Evolutionary conservation across 1,140 invertebrate genomes (phyloP), one percentile per base, ranked within the genome.

Genomic region (Teleopsis dalmanni): DNA sequence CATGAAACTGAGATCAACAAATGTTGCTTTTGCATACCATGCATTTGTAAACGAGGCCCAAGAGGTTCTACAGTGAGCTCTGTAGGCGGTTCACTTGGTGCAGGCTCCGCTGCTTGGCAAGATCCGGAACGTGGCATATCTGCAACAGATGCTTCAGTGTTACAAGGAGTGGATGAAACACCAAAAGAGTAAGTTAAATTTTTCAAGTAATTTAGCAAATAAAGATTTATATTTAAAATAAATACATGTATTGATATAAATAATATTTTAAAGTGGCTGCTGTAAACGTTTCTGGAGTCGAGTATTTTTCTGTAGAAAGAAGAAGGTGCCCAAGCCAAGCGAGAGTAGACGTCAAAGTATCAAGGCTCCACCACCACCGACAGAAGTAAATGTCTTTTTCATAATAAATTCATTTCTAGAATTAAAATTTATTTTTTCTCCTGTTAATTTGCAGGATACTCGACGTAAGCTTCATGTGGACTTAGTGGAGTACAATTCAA

Each of bases 401-500:
- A 21, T 36, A 27, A 21, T 19, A 25, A 31, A 23, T 10, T 29
- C 11, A 37, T 41, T 31, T 22, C 11, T n/a, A 40, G 37, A 19
- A 18, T 26, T 14, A 3, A 29, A 29, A 46, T 7, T 46, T 36
- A 8, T 26, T 25, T 5, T 26, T 8, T 11, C n/a, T 8, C 33
- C 1, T 53, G 45, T 48, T 48, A 48, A 41, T n/a, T 14, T n/a
- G 11, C 61, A 87, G 84, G 85, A 87, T 73, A 86, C 71, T 68
- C 91, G 81, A 72, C 84, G 87, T 68, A 87, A 88, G 65, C 68
- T 91, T 53, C 87, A 88, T 54, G 71, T 78, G 2, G 79, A 81
- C 38, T 72, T 90, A 50, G 81, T 90, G 13, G 87, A 91, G 55
- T 82, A 88, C 62, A 81, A 81, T 45, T 88, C 88, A 0, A 76